These are phyloP conservation scores for Tetrao urogallus DNA, from an alignment of 2,113 vertebrate genomes.

Conservation along the genomic window DNA sequence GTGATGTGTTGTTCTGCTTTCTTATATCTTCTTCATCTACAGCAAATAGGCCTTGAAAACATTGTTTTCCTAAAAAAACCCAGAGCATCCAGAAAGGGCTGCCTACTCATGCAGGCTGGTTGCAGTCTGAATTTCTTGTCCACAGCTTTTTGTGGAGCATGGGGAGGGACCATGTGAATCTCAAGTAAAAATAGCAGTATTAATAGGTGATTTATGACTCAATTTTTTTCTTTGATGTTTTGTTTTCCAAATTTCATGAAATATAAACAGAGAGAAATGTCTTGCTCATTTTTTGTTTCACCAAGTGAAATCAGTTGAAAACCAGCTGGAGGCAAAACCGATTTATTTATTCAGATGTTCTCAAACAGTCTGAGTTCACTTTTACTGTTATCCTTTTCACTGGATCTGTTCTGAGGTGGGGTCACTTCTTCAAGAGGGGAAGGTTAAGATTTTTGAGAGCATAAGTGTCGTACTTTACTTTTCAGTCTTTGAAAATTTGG, in stretches of 20 bases:
- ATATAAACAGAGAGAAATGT: not conserved
- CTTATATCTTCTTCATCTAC: not conserved
- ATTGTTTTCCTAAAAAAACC: not conserved
- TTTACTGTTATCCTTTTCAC: not conserved
- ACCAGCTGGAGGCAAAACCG: not conserved
- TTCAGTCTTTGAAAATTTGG: not conserved
- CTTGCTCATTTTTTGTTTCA: not conserved
- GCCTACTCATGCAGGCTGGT: not conserved
- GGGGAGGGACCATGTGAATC: not conserved
- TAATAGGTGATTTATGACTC: not conserved
- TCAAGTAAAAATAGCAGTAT: not conserved
- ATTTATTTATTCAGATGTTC: not conserved
- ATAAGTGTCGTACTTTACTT: not conserved
- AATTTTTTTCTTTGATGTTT: not conserved
- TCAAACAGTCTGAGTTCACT: not conserved
- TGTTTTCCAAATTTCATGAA: not conserved
- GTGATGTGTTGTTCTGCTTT: not conserved
- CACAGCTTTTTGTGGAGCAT: not conserved
- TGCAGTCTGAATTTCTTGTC: not conserved
- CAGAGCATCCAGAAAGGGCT: not conserved
- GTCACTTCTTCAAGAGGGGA: not conserved
- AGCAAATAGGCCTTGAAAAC: constrained; percentile 2
- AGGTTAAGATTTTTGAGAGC: not conserved
- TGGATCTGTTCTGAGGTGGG: not conserved
- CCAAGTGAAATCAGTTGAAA: not conserved